Evolutionary conservation across 1,140 invertebrate genomes (phyloP), one percentile per base, ranked within the genome.

Genomic region (Formica exsecta): DNA sequence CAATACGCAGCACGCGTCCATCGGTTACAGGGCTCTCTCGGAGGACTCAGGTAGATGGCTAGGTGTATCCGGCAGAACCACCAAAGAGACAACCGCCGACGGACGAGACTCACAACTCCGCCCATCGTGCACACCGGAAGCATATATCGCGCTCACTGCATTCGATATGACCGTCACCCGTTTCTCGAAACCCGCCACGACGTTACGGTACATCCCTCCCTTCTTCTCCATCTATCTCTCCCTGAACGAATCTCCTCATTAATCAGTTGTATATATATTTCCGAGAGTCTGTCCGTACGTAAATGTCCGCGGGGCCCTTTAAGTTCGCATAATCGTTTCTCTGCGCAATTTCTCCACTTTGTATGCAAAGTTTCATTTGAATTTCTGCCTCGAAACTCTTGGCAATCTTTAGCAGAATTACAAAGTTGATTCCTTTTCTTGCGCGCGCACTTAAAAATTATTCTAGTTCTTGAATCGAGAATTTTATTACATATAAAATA

Each of bases 91-190:
- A 91, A 91, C 92, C 92, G 92, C 87, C 88, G 38, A 86, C 41
- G 61, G 44, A 68, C 29, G 61, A 29, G 75, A 80, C 66, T 32
- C 77, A 38, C 91, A 89, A 89, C 93, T 92, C 93, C 93, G 91
- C 90, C 93, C 92, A 93, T 85, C 66, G 79, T 88, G 29, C 86
- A 25, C 91, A 93, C 93, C 93, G 93, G 93, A 94, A 94, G 92
- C 92, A 92, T 92, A 92, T 89, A 93, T 92, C 77, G 90, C 90
- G 92, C 90, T 88, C 70, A 84, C 76, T 93, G 93, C 93, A 93
- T 93, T 93, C 92, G 92, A 94, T 93, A 93, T 94, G 89, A 89
- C 92, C 77, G 61, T 22, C 75, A 62, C 51, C 51, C 85, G 73
- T 0, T 54, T 59, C 64, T 79, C 73, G 73, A 90, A 89, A 90